Conservation (phyloP, 2,888 invertebrate genomes). For the Sarcophaga variegata region DNA sequence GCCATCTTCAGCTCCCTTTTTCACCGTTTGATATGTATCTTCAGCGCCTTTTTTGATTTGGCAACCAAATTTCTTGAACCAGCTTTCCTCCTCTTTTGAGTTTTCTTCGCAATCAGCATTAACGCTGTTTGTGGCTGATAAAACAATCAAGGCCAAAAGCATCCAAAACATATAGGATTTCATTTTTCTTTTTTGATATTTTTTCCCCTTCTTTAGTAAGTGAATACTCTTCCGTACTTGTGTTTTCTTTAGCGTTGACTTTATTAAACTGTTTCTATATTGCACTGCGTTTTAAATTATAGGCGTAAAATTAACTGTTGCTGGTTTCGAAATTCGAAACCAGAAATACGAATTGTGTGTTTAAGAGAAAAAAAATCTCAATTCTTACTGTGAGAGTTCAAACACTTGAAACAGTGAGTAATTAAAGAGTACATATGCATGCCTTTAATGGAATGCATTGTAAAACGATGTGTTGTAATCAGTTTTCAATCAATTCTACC, state of each 20-base stretch:
- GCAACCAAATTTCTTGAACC: constrained; percentile 77
- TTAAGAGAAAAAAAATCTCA: constrained; percentile 12
- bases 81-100: constrained; percentile 68
- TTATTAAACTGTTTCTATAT: constrained; percentile 35
- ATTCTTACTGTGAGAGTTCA: too few species aligned
- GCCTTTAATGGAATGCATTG: too few species aligned
- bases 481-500: too few species aligned
- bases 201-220: background rate
- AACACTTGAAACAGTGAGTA: too few species aligned
- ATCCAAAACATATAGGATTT: constrained; percentile 70
- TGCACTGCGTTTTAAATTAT: constrained; percentile 34
- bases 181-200: constrained; percentile 69
- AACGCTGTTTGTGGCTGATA: constrained; percentile 52
- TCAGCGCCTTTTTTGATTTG: constrained; percentile 77
- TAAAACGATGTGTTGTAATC: too few species aligned
- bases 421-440: too few species aligned
- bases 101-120: constrained; percentile 73
- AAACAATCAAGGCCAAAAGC: constrained; percentile 69
- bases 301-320: constrained; percentile 14
- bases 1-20: constrained; percentile 77
- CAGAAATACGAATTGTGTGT: background rate
- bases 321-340: constrained; percentile 12
- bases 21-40: constrained; percentile 75
- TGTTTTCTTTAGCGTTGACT: constrained; percentile 39
- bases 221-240: background rate